These are phyloP conservation scores for Perithous albicinctus DNA, from an alignment of 2,888 invertebrate species.

Conservation along the genomic window DNA sequence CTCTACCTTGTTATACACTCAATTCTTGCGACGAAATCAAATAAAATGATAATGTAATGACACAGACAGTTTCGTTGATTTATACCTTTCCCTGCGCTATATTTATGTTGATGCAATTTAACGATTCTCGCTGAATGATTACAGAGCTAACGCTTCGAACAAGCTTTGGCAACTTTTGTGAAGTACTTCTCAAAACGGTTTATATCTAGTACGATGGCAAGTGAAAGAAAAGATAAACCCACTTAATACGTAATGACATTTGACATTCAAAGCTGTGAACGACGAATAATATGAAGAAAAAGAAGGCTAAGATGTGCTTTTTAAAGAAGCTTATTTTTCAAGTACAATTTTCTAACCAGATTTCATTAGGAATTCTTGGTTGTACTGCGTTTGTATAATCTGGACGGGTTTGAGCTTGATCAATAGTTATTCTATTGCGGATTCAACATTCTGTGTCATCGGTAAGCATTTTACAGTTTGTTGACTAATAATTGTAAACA, in stretches of 20 bases:
- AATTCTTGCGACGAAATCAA: background rate
- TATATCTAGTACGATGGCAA: slow-evolving; percentile 6
- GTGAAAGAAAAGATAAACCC: slow-evolving; percentile 14
- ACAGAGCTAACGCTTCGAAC: slow-evolving; percentile 9
- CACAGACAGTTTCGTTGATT: background rate
- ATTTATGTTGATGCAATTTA: background rate
- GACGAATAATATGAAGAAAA: background rate
- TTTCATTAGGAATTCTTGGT: background rate
- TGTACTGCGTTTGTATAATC: background rate
- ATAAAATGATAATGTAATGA: background rate
- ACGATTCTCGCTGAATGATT: background rate
- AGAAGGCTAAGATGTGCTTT: slow-evolving; percentile 8
- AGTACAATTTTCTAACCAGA: background rate
- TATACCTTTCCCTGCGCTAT: background rate
- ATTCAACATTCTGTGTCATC: background rate
- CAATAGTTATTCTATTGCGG: background rate
- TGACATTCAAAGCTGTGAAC: slow-evolving; percentile 1
- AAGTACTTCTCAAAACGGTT: slow-evolving; percentile 1
- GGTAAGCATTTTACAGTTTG: background rate
- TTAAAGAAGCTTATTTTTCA: background rate
- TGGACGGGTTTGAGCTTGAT: background rate
- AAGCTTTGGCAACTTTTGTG: slow-evolving; percentile 17
- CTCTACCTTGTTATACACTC: background rate
- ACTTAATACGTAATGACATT: slow-evolving; percentile 23
- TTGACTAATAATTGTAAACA: background rate